phyloP scores from a whole-genome alignment of 2,888 invertebrate species.

The Hyles lineata region DNA sequence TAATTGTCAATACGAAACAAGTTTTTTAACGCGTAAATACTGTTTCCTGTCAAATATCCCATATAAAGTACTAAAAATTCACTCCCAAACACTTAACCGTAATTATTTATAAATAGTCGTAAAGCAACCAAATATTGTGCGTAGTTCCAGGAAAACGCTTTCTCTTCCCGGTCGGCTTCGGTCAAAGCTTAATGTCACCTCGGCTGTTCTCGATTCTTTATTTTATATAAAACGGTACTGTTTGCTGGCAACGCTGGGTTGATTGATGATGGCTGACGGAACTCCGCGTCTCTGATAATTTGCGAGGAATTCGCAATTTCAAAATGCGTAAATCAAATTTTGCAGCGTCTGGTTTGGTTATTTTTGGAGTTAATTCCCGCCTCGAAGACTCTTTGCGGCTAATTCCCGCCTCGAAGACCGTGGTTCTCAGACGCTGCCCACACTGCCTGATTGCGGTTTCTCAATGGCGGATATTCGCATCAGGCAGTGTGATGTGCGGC shows the following conservation, averaged over 20 bases:
- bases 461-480: no score
- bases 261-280: conserved; percentile 18
- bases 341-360: background rate
- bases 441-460: no score
- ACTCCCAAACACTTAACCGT: background rate
- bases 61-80: conserved; percentile 1
- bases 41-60: background rate
- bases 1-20: no score
- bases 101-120: conserved; percentile 26
- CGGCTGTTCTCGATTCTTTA: conserved; percentile 14
- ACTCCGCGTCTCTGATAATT: conserved; percentile 12
- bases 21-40: no score
- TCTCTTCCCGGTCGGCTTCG: conserved; percentile 65
- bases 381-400: no score
- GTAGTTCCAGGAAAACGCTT: conserved; percentile 76
- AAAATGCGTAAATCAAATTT: conserved; percentile 29
- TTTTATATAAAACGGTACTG: conserved; percentile 25
- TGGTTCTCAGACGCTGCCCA: no score
- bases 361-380: background rate
- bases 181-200: conserved; percentile 61
- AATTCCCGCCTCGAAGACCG: no score
- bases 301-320: conserved; percentile 40
- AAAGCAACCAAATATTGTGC: conserved; percentile 43
- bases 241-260: background rate
- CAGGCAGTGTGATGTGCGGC: no score